Evolutionary conservation across 2,888 invertebrate genomes (phyloP), one percentile per base, ranked within the genome.

Genomic region (Eugnorisma glareosa): DNA sequence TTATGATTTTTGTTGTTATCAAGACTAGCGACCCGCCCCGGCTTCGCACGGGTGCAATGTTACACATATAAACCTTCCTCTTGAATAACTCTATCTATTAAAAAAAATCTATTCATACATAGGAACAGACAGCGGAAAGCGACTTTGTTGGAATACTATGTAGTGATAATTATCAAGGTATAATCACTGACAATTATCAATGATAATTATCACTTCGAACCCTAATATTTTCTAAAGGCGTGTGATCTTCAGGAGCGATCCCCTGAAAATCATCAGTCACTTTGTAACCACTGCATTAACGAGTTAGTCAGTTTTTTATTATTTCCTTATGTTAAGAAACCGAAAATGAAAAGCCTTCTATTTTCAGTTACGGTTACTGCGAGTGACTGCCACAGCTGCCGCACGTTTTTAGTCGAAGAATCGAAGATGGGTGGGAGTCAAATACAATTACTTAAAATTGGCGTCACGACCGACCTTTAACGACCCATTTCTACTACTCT

Each of bases 381-480:
- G 10, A 51, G n/a, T 37, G 24, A 63, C 11, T 68, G 43, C 68
- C 54, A 54, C 24, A 54, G 48, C 43, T 63, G 43, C 61, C 73
- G 35, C 51, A 51, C 31, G 28, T 67, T 64, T 73, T 79, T 45
- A 73, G 59, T 21, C 37, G 43, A 51, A 45, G 28, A 61, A 45
- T 59, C 43, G 63, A 59, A 67, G 67, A 59, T 48, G n/a, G 24
- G 31, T 51, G 35, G 35, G 21, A 63, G 75, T 59, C 43, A 43
- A 72, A 72, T 78, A 72, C 35, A 72, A 78, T 78, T 78, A 79
- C 59, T 67, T 67, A 67, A 59, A 79, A 73, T 73, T 67, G 51
- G 21, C 28, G 51, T 54, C 79, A 73, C 73, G 78, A 51, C 0
- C 24, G 66, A 66, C 64, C 77, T 35, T 48, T n/a, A 21, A 64